Conservation (phyloP, 2,797 vertebrate species). For the Nothura maculosa region DNA sequence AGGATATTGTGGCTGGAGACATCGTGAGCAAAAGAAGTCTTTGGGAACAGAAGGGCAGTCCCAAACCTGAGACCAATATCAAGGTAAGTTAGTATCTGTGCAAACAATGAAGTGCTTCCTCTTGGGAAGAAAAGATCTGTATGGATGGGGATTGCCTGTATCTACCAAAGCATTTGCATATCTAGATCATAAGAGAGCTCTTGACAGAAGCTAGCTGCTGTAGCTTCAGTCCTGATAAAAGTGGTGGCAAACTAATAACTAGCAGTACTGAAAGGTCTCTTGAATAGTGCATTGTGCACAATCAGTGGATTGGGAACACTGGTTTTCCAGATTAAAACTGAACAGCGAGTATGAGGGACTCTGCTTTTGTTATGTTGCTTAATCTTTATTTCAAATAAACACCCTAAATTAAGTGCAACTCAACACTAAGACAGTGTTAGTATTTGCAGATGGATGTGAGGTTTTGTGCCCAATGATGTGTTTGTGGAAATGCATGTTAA, state of each 20-base stretch:
- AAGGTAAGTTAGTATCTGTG: slow-evolving; percentile 71
- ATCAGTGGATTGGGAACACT: fast-evolving
- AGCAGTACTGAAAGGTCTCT: background rate
- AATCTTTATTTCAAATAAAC: background rate
- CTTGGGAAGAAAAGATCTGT: background rate
- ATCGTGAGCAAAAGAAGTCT: slow-evolving; percentile 93
- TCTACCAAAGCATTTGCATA: background rate
- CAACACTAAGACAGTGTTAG: background rate
- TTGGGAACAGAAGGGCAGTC: slow-evolving; percentile 90
- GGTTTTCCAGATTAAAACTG: background rate
- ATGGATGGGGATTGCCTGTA: background rate
- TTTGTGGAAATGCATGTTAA: background rate
- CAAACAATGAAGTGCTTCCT: background rate
- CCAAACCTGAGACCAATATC: slow-evolving; percentile 36
- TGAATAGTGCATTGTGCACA: background rate
- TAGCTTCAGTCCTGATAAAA: background rate
- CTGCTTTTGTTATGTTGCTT: background rate
- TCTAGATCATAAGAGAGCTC: background rate
- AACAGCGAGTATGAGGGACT: background rate
- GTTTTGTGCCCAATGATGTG: background rate
- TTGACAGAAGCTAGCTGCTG: background rate
- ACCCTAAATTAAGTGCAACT: background rate
- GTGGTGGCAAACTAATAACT: background rate
- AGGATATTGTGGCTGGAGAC: slow-evolving; percentile 94
- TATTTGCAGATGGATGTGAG: background rate